A percentile compares a stretch with the other conserved stretches of the same genome.
These are phyloP conservation scores for Microctenopoma stevenorrisi DNA, from an alignment of 2,797 vertebrate genomes.

Conservation along the genomic window DNA sequence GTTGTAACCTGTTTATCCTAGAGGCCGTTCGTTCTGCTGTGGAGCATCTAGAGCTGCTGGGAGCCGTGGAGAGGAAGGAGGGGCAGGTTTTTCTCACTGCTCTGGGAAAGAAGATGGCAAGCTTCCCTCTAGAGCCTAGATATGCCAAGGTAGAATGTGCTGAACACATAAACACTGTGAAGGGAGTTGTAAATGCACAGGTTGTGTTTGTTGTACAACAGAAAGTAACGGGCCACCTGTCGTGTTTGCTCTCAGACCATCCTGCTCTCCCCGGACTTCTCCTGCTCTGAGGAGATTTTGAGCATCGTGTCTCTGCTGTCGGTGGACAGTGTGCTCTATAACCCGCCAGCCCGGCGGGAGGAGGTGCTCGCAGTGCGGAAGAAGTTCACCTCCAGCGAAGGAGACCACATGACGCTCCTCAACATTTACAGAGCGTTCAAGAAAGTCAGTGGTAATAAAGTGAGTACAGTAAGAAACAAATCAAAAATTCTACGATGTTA, in stretches of 20 bases:
- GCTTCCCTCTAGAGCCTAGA: constrained; percentile 94
- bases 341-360: constrained; percentile 89
- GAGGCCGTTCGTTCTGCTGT: constrained; percentile 90
- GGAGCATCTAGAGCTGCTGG: constrained; percentile 91
- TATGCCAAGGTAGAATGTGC: constrained; percentile 90
- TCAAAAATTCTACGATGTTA: not conserved
- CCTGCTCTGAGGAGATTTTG: constrained; percentile 93
- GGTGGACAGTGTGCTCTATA: constrained; percentile 94
- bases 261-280: constrained; percentile 90
- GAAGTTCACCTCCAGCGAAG: constrained; percentile 94
- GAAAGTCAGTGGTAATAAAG: constrained; percentile 90
- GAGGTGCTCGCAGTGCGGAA: constrained; percentile 88
- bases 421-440: constrained; percentile 93
- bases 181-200: not conserved
- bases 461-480: constrained; percentile 41
- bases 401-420: constrained; percentile 94
- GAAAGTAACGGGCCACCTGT: not conserved
- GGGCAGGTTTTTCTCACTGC: constrained; percentile 88
- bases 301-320: constrained; percentile 93
- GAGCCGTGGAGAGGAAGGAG: constrained; percentile 89
- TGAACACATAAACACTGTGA: not conserved
- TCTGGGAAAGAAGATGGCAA: constrained; percentile 95
- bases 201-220: not conserved
- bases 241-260: constrained; percentile 85
- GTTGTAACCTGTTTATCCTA: constrained; percentile 59